phyloP scores from a whole-genome alignment of 2,888 invertebrate species.

The Nephrotoma flavescens region DNA sequence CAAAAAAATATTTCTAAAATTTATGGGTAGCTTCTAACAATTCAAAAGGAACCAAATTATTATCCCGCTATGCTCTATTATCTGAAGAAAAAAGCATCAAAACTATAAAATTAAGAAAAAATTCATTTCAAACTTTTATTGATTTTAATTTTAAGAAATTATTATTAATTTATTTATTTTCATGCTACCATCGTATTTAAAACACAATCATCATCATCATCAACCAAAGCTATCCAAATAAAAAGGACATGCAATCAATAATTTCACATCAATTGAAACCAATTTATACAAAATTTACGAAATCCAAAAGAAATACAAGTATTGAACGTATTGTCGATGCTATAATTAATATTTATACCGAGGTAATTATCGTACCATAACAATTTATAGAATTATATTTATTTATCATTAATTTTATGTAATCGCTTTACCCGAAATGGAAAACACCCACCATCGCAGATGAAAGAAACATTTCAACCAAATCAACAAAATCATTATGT shows the following conservation, averaged over 20 bases:
- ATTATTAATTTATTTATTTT: not conserved
- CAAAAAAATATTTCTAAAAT: too few relatives aligned
- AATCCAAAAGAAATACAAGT: not conserved
- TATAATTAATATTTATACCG: conserved; percentile 26
- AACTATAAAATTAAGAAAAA: too few relatives aligned
- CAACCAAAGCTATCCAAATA: conserved; percentile 19
- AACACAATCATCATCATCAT: not conserved
- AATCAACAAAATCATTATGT: conserved; percentile 24
- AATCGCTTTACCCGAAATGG: not conserved
- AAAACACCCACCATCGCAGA: conserved; percentile 14
- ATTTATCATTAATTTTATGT: not conserved
- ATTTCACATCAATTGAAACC: conserved; percentile 25
- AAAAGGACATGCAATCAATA: conserved; percentile 27
- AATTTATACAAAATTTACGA: conserved; percentile 13
- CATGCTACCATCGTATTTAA: not conserved
- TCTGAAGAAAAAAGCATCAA: too few relatives aligned
- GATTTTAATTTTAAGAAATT: not conserved
- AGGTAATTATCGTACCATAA: conserved; percentile 17
- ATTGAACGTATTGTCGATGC: conserved; percentile 19
- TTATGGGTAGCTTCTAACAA: too few relatives aligned
- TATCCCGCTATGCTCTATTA: too few relatives aligned
- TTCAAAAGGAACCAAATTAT: too few relatives aligned
- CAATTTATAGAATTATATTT: not conserved
- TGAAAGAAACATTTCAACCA: conserved; percentile 22
- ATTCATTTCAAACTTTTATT: too few relatives aligned